Base-by-base conservation (phyloP, 2,797 vertebrate genomes). In the Nyctalus aviator region DNA sequence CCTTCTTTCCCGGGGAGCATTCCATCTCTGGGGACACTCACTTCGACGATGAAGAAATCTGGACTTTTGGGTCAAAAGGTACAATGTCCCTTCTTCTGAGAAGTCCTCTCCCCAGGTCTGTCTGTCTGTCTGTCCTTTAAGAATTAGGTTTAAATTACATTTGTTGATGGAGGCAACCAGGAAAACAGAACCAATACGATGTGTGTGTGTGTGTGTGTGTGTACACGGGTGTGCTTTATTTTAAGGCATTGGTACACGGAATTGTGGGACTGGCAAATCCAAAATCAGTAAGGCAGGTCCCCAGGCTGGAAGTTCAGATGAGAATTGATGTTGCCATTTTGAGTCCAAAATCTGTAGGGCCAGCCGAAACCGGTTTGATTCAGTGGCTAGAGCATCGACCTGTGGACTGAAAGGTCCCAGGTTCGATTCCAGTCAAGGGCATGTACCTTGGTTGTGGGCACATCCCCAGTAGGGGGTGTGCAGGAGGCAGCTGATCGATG, bases 1-100 rank as follows among this genome's bases (percentile, higher is more conserved):
- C 99, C 73, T 99, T 99, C 97, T 99, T 99, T 96, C 99, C 99
- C 0, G 99, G 99, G 5, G 95, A 95, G 15, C 96, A 98, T 23
- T 96, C 98, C 18, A 95, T 99, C 37, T 97, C 98, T 1, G 99
- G 99, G 23, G 99, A 99, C 90, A 99, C 99, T 2, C 99, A 99
- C 97, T 99, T 99, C 71, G 99, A 99, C 4, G 98, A 99, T 7
- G 97, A 99, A 48, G 99, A 99, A 97, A 96, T 85, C 41, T 99
- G 99, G 99, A 98, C 98, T 88, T 98, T 97, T 10, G 90, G 92
- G 50, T 85, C 73, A 66, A 88, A 86, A 95, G 97, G 97, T 97
- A 97, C 88, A 62, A 30, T 48, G 55, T 83, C 14, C 59, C 35
- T 53, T 91, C 11, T 93, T 91, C 27, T 41, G 48, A 86, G 66